Percentiles rank a stretch among this genome's conserved stretches.
Evolutionary conservation across 1,140 invertebrate genomes (phyloP).

Genomic region (Bombus waltoni): DNA sequence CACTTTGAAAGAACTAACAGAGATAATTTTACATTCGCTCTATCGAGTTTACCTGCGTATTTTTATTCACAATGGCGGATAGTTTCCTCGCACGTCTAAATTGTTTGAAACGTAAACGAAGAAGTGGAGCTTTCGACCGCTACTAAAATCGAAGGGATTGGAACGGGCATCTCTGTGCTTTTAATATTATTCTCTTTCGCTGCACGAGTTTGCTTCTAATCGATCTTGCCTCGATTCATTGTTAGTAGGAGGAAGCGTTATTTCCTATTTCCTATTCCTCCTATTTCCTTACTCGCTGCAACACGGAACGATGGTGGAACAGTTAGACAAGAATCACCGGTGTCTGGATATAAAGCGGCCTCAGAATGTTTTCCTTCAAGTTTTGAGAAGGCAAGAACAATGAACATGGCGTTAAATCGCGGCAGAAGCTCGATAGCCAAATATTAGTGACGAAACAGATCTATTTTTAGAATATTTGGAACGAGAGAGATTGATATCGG

Average conservation of each 20-base stretch:
- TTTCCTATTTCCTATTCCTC: slow-evolving; percentile 24
- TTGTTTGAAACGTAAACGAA: background rate
- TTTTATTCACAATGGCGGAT: background rate
- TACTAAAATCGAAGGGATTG: background rate
- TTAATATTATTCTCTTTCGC: background rate
- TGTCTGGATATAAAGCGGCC: background rate
- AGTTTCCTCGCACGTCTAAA: background rate
- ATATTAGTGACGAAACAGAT: background rate
- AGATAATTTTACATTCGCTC: background rate
- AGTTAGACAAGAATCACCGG: too few relatives aligned
- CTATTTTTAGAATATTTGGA: background rate
- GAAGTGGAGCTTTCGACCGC: background rate
- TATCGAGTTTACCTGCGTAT: background rate
- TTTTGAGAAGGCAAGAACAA: too few relatives aligned
- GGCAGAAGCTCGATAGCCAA: background rate
- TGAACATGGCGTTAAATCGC: background rate
- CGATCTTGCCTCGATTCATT: slow-evolving; percentile 5
- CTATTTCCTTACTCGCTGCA: slow-evolving; percentile 10
- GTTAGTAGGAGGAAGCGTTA: slow-evolving; percentile 19
- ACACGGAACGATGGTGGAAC: background rate
- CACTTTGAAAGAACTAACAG: background rate
- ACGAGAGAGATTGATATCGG: background rate
- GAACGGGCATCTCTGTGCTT: background rate
- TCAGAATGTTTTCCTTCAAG: background rate
- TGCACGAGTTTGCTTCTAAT: background rate